A percentile compares a stretch with the other conserved stretches of the same genome.
phyloP scores from a whole-genome alignment of 2,113 vertebrate genomes.

The Burhinus bistriatus region DNA sequence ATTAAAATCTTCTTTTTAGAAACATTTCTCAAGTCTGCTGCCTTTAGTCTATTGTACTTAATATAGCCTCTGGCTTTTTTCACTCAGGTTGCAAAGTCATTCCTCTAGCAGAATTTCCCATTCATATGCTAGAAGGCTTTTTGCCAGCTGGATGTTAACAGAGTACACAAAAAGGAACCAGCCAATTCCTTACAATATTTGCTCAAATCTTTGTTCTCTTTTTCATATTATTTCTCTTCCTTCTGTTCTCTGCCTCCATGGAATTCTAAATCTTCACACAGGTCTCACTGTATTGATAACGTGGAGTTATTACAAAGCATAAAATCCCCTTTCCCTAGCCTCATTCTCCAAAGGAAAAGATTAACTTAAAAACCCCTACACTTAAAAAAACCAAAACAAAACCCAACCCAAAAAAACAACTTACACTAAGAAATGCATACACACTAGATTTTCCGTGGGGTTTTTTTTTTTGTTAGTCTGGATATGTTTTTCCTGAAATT shows the following conservation, averaged over 20 bases:
- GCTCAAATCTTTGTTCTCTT: conserved; percentile 40
- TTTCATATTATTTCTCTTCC: conserved; percentile 40
- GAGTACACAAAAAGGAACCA: conserved; percentile 29
- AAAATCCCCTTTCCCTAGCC: neutral
- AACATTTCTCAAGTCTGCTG: neutral
- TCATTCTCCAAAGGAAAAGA: neutral
- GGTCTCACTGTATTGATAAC: neutral
- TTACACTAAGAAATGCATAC: neutral
- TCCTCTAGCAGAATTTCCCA: conserved; percentile 29
- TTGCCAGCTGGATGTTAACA: conserved; percentile 50
- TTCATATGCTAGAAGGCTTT: conserved; percentile 15
- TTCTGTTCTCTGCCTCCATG: neutral
- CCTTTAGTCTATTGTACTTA: neutral
- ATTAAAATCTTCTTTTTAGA: neutral
- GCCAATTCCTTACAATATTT: conserved; percentile 47
- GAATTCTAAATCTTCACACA: conserved; percentile 46
- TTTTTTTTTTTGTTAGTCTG: neutral
- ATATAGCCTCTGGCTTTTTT: neutral
- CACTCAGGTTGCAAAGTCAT: neutral
- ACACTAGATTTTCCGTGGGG: neutral
- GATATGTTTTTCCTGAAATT: neutral
- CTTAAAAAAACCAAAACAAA: neutral
- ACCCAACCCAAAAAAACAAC: neutral
- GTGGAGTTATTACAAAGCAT: neutral
- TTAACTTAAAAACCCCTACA: neutral